Percentiles rank a stretch among this genome's conserved stretches.
Evolutionary conservation across 53 echinoderm and acorn worm genomes (phyloP).

Genomic region (Luidia sarsii): DNA sequence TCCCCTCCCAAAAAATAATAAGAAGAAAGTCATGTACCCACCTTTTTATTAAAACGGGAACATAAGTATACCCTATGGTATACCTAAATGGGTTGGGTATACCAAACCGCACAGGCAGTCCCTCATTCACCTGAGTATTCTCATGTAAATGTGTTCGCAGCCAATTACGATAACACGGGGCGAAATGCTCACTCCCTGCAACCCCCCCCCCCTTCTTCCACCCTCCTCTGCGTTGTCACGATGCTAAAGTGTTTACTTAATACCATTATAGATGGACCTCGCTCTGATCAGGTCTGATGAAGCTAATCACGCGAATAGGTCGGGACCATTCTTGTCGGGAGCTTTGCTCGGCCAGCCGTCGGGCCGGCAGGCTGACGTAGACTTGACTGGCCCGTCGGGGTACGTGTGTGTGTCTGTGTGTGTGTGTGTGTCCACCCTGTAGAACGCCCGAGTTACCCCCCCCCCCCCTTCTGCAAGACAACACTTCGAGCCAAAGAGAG

Average conservation of each 20-base stretch:
- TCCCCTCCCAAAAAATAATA: not conserved
- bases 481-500: too few species aligned
- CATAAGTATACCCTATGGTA: not conserved
- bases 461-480: not conserved
- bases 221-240: constrained; percentile 16
- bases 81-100: not conserved
- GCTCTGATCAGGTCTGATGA: constrained; percentile 13
- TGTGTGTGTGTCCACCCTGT: not conserved
- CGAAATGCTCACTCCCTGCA: constrained; percentile 17
- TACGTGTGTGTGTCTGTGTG: not conserved
- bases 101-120: not conserved
- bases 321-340: not conserved
- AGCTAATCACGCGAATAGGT: not conserved
- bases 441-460: not conserved
- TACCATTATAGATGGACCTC: constrained; percentile 40
- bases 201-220: constrained; percentile 2
- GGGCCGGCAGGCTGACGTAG: not conserved
- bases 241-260: constrained; percentile 40
- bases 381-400: not conserved
- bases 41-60: not conserved
- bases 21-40: not conserved
- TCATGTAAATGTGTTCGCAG: constrained; percentile 45
- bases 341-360: not conserved
- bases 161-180: constrained; percentile 38
- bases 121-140: constrained; percentile 36